These are phyloP conservation scores for Mustela lutreola DNA, from an alignment of 2,113 vertebrate genomes.

Conservation along the genomic window DNA sequence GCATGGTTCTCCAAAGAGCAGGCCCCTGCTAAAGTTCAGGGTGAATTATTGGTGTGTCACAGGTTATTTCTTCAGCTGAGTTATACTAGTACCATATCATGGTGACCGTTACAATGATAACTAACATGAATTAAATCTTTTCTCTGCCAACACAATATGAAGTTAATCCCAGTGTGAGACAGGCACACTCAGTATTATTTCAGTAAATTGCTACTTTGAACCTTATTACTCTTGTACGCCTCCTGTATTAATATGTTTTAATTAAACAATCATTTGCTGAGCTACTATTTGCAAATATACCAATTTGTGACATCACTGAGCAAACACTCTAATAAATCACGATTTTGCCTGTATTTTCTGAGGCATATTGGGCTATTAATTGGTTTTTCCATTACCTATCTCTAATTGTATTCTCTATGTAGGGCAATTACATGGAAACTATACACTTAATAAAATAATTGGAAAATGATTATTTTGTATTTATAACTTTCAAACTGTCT, in stretches of 20 bases:
- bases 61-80: background rate
- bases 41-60: background rate
- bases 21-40: too few species aligned
- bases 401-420: conserved; percentile 24
- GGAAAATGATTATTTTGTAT: background rate
- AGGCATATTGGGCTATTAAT: background rate
- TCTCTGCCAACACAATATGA: background rate
- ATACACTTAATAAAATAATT: background rate
- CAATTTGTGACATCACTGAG: background rate
- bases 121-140: background rate
- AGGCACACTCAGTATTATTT: background rate
- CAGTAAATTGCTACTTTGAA: background rate
- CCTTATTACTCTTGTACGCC: background rate
- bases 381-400: background rate
- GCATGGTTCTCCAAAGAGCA: background rate
- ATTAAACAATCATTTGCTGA: background rate
- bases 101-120: background rate
- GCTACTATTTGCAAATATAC: background rate
- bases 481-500: background rate
- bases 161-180: background rate
- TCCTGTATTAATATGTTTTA: conserved; percentile 23
- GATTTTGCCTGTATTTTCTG: background rate
- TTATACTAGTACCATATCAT: background rate
- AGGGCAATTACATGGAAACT: conserved; percentile 14
- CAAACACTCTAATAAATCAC: background rate